Evolutionary conservation across 2,888 invertebrate genomes (phyloP), one percentile per base, ranked within the genome.

Genomic region (Spodoptera littoralis): DNA sequence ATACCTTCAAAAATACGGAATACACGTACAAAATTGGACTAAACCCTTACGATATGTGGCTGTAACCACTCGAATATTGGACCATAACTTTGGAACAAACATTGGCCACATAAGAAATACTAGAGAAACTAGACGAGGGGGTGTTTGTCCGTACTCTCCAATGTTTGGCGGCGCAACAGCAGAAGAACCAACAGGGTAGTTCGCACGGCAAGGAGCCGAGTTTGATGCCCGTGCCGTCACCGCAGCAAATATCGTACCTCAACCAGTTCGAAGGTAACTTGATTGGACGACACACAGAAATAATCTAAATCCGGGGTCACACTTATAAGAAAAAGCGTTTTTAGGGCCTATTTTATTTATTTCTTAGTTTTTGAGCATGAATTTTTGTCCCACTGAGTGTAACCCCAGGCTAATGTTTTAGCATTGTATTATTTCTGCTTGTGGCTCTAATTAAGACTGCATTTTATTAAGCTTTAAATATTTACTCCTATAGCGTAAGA

Each of bases 201-300:
- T 77, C 85, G 60, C 90, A 90, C 65, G 95, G 95, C 65, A 97
- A 98, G 95, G 98, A 98, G 92, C 97, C 98, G 58, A 98, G 98
- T 91, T 95, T 98, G 86, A 98, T 98, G 97, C 98, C 98, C 73
- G 98, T 99, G 83, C 98, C 99, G 77, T 98, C 98, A 75, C 99
- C 99, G 63, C 98, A 98, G 93, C 98, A 98, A 96, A 98, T 99
- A 88, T 98, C 98, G 81, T 99, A 98, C 95, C 96, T 98, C 86
- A 98, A 98, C 95, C 97, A 98, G 82, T 98, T 99, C 91, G 98
- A 99, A 95, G 98, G 95, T 95, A 95, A 94, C 82, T 84, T 82
- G 80, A 84, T 83, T 82, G 81, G 82, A 82, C 77, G 81, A 76
- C 79, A 36, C 80, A 77, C 83, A 84, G 85, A 88, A 87, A 81